Base-by-base conservation (phyloP, 2,797 vertebrate genomes). In the Scleropages formosus region DNA sequence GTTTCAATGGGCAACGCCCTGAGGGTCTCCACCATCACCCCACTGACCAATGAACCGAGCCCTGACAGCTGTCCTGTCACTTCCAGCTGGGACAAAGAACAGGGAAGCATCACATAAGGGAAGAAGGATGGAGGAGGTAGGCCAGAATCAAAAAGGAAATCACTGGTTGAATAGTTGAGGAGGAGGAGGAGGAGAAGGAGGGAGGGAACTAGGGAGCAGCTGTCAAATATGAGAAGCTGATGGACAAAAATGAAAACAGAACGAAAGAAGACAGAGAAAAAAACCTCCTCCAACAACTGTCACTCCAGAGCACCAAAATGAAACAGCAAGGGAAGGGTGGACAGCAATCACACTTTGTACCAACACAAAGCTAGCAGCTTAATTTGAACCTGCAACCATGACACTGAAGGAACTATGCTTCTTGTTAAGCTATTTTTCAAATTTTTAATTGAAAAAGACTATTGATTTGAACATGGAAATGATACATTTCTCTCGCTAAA, bases 21-120 rank as follows among this genome's bases (percentile, higher is more conserved):
- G 24, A 93, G 74, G 0, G 74, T 81, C 80, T 92, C 90, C 0
- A 89, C 85, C 81, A 84, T 90, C 63, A 94, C 65, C 18, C 93
- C 92, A 13, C 82, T 78, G 18, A 87, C 67, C 20, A 93, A 87
- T 2, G 84, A 85, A 22, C 91, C 91, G 0, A 94, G 86, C 58
- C 79, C n/a, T 78, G 83, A 60, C 79, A 93, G 82, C 73, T 78
- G 75, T n/a, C 82, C 87, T 4, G 81, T 79, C 27, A 66, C 27
- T 0, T 67, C 81, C 75, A 88, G 73, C 91, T 92, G 20, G 20
- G 53, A 63, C 8, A 47, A 65, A 53, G 73, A 11, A 46, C n/a
- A 78, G 47, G 47, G 49, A 63, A 22, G 16, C 16, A 61, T 46
- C 13, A 66, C 15, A 20, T 61, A 79, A 46, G 22, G 11, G 69